Conservation (phyloP, 2,113 vertebrate species). For the Euleptes europaea region DNA sequence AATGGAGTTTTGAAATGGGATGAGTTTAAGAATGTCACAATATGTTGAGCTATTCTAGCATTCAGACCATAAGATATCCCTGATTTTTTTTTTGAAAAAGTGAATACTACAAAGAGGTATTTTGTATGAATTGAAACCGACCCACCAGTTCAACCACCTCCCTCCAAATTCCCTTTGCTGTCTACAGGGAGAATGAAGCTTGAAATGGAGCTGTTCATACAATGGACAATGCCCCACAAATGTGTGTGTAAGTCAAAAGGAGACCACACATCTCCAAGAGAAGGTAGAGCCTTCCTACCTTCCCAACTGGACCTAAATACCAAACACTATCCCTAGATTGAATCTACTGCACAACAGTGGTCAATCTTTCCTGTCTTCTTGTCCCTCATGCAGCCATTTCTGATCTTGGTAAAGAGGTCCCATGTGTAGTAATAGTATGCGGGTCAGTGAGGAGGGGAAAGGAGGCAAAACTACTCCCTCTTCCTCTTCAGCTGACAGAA, state of each 20-base stretch:
- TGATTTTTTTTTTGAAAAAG: slow-evolving; percentile 32
- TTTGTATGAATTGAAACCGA: slow-evolving; percentile 15
- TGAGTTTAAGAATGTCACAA: slow-evolving; percentile 35
- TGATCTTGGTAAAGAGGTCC: too few species aligned
- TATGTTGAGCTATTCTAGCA: slow-evolving; percentile 33
- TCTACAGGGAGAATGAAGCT: slow-evolving; percentile 37
- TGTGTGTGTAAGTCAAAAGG: slow-evolving; percentile 26
- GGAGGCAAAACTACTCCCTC: too few species aligned
- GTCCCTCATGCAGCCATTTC: too few species aligned
- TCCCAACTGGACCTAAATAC: too few species aligned
- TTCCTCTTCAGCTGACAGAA: too few species aligned
- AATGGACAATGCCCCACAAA: slow-evolving; percentile 28
- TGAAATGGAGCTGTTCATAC: background rate
- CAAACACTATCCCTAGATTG: too few species aligned
- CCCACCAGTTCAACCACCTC: background rate
- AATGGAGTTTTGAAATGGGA: slow-evolving; percentile 43
- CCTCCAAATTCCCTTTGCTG: slow-evolving; percentile 30
- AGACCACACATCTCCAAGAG: background rate
- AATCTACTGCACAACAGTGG: background rate
- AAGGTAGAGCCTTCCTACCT: background rate
- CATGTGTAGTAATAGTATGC: too few species aligned
- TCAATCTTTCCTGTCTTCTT: too few species aligned
- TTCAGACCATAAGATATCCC: slow-evolving; percentile 30
- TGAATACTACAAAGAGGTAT: background rate
- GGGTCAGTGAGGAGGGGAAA: too few species aligned